phyloP scores from a whole-genome alignment of 2,888 invertebrate genomes.

The Sthenelais limicola region DNA sequence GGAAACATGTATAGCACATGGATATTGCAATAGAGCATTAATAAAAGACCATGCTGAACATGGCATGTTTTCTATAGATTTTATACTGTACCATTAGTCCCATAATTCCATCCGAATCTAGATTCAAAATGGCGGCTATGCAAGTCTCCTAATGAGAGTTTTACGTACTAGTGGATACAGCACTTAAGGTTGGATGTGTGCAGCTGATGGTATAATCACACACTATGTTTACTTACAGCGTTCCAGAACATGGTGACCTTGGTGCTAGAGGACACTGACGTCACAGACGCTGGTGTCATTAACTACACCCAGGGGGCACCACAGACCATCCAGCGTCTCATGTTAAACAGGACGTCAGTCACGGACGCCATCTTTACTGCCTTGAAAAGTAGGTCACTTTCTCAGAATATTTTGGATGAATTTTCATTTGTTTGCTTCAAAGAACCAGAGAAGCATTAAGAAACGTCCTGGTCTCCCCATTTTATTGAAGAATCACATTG shows the following conservation, averaged over 20 bases:
- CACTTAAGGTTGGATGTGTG: too few relatives aligned
- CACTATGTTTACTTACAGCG: conserved; percentile 56
- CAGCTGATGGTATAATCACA: too few relatives aligned
- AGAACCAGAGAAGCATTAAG: not conserved
- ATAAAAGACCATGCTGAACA: too few relatives aligned
- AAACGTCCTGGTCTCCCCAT: not conserved
- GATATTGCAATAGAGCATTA: too few relatives aligned
- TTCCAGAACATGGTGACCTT: conserved; percentile 56
- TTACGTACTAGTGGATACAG: too few relatives aligned
- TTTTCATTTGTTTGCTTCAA: not conserved
- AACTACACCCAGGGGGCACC: conserved; percentile 54
- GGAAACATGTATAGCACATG: too few relatives aligned
- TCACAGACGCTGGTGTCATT: conserved; percentile 63
- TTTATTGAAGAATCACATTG: not conserved
- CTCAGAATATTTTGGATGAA: not conserved
- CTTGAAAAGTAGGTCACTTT: conserved; percentile 57
- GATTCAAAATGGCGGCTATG: too few relatives aligned
- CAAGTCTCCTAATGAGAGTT: too few relatives aligned
- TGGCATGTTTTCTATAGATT: too few relatives aligned
- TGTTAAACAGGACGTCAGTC: conserved; percentile 63
- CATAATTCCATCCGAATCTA: too few relatives aligned
- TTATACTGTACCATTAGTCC: too few relatives aligned
- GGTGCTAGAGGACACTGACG: conserved; percentile 61
- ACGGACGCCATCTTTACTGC: conserved; percentile 60
- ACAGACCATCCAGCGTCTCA: conserved; percentile 57